Evolutionary conservation across 2,888 invertebrate species (phyloP).

Genomic region (Cistogaster globosa): DNA sequence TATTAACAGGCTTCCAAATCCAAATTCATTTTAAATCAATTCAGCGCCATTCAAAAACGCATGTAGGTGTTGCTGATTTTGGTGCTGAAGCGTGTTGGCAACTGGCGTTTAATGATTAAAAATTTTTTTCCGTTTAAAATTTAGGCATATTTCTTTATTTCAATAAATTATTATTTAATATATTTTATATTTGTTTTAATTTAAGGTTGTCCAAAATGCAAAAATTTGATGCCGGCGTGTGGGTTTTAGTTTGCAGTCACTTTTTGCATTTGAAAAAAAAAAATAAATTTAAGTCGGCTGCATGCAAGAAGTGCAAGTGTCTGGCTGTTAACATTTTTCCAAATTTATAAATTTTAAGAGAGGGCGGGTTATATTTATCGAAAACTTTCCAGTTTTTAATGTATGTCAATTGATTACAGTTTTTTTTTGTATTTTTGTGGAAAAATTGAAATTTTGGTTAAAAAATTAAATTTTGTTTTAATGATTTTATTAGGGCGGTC

Average conservation of each 20-base stretch:
- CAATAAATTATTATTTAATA: conserved; percentile 45
- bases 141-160: conserved; percentile 21
- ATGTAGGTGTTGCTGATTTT: conserved; percentile 59
- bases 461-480: too few species aligned
- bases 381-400: conserved; percentile 39
- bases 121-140: conserved; percentile 28
- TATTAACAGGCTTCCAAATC: conserved; percentile 39
- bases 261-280: not conserved
- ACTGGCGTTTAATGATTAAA: conserved; percentile 47
- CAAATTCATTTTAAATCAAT: conserved; percentile 41
- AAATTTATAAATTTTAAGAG: conserved; percentile 3
- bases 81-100: conserved; percentile 55
- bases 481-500: too few species aligned
- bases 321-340: conserved; percentile 5
- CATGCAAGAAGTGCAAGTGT: conserved; percentile 32
- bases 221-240: conserved; percentile 4
- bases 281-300: conserved; percentile 2
- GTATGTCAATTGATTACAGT: conserved; percentile 42
- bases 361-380: not conserved
- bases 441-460: too few species aligned
- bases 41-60: conserved; percentile 36
- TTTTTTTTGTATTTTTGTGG: not conserved
- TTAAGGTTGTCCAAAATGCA: conserved; percentile 37
- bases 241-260: conserved; percentile 38
- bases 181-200: conserved; percentile 51